Base-by-base conservation (phyloP, 2,113 vertebrate genomes). In the Tamias sibiricus region DNA sequence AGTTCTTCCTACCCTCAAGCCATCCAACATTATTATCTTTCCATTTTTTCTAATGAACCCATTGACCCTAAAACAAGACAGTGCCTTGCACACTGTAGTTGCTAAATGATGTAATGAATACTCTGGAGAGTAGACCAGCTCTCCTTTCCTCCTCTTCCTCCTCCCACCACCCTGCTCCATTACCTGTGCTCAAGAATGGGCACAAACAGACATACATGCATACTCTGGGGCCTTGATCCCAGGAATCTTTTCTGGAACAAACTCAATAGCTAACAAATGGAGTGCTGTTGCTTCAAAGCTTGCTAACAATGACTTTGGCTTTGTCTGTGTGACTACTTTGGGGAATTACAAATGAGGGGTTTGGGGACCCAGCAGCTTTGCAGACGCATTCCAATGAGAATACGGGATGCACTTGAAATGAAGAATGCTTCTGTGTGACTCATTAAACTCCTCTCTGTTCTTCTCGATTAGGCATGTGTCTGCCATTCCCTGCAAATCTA, bases 391-490 rank as follows among this genome's bases (percentile, higher is more conserved):
- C 90, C 95, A 94, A 3, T 54, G 80, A 94, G 80, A 94, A 92
- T 69, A 94, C 88, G 86, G 68, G 87, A 54, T n/a, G 49, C 77
- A 52, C 89, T 96, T 82, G 96, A 95, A 91, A 77, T 88, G 94
- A 92, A 98, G 86, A 98, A 90, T 88, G 75, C 62, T 74, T 95
- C 95, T 97, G 95, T 95, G 96, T 97, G 96, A 77, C 76, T 98
- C 94, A 86, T 90, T 96, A 91, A 93, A 71, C 71, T 84, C 66
- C 10, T 85, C n/a, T 97, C 92, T 96, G 47, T 90, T 96, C 69
- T 42, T 90, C 64, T 83, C 81, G 91, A 30, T 92, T 66, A 94
- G 94, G 87, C 95, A 80, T 95, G 88, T 93, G 80, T 93, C 89
- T 96, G 75, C 86, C 57, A 4, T 87, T 96, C 93, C 96, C 87